Percentiles rank a stretch among this genome's conserved stretches.
These are phyloP conservation scores for Sphaerophoria taeniata DNA, from an alignment of 2,888 invertebrate species.

Conservation along the genomic window DNA sequence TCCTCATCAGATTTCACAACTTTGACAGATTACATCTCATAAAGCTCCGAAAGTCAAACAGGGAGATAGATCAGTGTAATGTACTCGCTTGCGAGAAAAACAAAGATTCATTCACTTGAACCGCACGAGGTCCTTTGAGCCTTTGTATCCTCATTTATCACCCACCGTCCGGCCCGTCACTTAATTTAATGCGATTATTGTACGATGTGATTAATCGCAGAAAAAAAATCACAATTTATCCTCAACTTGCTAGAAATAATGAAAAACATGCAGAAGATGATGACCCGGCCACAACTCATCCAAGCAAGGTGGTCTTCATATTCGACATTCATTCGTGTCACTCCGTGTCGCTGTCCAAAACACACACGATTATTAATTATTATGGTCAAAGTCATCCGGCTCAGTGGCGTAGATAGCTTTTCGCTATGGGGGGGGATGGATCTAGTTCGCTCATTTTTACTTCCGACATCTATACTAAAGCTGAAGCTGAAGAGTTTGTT, in stretches of 20 bases:
- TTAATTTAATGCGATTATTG: slow-evolving; percentile 72
- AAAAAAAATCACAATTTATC: slow-evolving; percentile 7
- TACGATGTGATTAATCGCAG: slow-evolving; percentile 63
- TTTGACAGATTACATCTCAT: slow-evolving; percentile 25
- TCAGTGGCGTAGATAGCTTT: no score
- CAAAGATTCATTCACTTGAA: slow-evolving; percentile 15
- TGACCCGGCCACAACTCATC: slow-evolving; percentile 36
- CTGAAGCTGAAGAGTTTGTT: no score
- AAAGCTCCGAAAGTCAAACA: neutral
- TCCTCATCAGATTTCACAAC: slow-evolving; percentile 21
- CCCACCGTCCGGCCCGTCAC: slow-evolving; percentile 44
- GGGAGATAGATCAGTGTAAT: slow-evolving; percentile 20
- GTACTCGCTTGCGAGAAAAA: neutral
- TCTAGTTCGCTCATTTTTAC: no score
- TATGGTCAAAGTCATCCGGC: slow-evolving; percentile 48
- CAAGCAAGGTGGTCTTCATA: slow-evolving; percentile 63
- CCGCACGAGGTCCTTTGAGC: slow-evolving; percentile 53
- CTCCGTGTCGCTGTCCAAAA: slow-evolving; percentile 13
- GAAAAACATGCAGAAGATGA: slow-evolving; percentile 53
- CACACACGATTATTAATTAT: slow-evolving; percentile 54
- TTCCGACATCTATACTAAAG: no score
- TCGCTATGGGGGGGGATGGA: no score
- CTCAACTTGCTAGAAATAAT: slow-evolving; percentile 6
- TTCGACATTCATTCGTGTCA: slow-evolving; percentile 60
- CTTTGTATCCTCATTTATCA: slow-evolving; percentile 56